Evolutionary conservation across 2,888 invertebrate genomes (phyloP).

Genomic region (Drosophila lacicola): DNA sequence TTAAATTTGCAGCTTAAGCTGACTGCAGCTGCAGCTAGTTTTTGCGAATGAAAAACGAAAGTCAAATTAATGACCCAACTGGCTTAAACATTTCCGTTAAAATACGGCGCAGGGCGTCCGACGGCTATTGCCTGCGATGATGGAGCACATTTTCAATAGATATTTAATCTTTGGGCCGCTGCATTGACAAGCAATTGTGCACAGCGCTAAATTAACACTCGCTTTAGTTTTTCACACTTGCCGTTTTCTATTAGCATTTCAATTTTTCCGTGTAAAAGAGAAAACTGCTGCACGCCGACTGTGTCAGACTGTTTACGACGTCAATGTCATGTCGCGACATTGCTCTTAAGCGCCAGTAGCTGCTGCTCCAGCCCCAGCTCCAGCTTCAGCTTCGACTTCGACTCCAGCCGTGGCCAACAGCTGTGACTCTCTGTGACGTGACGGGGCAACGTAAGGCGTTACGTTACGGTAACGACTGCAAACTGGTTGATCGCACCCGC

Average conservation of each 20-base stretch:
- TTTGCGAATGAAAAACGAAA: slow-evolving; percentile 42
- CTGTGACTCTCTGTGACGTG: slow-evolving; percentile 35
- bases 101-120: background rate
- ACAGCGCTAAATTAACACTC: slow-evolving; percentile 24
- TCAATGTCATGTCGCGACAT: slow-evolving; percentile 45
- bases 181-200: slow-evolving; percentile 45
- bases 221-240: slow-evolving; percentile 29
- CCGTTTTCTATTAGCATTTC: slow-evolving; percentile 40
- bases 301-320: slow-evolving; percentile 48
- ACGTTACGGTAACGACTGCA: slow-evolving; percentile 51
- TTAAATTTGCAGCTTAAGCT: background rate
- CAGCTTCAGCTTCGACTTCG: background rate
- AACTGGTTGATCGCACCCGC: slow-evolving; percentile 79
- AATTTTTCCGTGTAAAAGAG: slow-evolving; percentile 54
- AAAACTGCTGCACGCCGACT: slow-evolving; percentile 35
- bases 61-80: slow-evolving; percentile 28
- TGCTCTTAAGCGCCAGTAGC: slow-evolving; percentile 37
- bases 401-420: slow-evolving; percentile 24
- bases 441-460: slow-evolving; percentile 37
- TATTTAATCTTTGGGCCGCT: slow-evolving; percentile 20
- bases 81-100: slow-evolving; percentile 28
- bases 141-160: slow-evolving; percentile 21
- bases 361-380: background rate
- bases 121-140: slow-evolving; percentile 38
- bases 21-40: background rate